A percentile compares a stretch with the other conserved stretches of the same genome.
These are phyloP conservation scores for Seira musarum DNA, from an alignment of 2,888 invertebrate genomes.

Conservation along the genomic window DNA sequence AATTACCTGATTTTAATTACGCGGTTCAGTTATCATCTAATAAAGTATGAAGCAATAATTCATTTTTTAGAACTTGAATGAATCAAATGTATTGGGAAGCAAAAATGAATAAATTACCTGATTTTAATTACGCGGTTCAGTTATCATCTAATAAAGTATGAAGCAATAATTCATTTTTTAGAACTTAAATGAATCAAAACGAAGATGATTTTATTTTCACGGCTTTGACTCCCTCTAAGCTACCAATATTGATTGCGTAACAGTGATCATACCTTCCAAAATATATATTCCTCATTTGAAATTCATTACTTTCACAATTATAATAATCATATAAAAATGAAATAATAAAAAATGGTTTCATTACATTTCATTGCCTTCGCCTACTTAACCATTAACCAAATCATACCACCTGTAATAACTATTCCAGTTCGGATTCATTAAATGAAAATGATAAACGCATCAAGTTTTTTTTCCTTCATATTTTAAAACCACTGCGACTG, in stretches of 20 bases:
- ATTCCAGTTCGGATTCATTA: slow-evolving; percentile 37
- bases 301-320: slow-evolving; percentile 5
- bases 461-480: neutral
- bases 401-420: neutral
- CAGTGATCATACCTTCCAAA: no score
- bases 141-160: neutral
- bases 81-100: neutral
- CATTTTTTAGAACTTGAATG: neutral
- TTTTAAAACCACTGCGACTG: no score
- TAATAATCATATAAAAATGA: slow-evolving; percentile 22
- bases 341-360: slow-evolving; percentile 32
- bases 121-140: neutral
- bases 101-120: neutral
- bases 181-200: neutral
- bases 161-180: neutral
- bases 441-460: slow-evolving; percentile 15
- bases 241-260: no score
- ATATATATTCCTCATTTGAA: neutral
- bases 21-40: neutral
- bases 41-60: neutral
- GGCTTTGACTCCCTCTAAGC: neutral
- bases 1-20: neutral
- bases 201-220: neutral
- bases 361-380: neutral
- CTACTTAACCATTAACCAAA: no score